A percentile compares a stretch with the other conserved stretches of the same genome.
Evolutionary conservation across 2,888 invertebrate species (phyloP).

Genomic region (Ophraella communa): DNA sequence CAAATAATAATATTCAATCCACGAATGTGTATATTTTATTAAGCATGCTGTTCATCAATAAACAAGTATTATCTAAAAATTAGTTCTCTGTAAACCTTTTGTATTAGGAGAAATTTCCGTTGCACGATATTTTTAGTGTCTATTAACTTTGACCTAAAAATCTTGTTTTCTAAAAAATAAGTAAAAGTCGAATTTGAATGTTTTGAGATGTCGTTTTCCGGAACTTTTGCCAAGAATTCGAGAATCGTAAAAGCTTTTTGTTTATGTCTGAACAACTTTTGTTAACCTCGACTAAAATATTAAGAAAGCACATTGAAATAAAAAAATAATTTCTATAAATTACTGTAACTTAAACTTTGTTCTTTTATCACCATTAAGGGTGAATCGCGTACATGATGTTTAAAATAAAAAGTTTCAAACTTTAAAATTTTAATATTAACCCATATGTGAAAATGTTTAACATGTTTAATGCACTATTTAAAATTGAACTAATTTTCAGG

Average conservation of each 20-base stretch:
- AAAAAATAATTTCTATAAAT: too few relatives aligned
- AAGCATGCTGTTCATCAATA: background rate
- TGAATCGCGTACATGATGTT: too few relatives aligned
- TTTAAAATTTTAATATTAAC: background rate
- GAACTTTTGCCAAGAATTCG: background rate
- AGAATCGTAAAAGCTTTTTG: background rate
- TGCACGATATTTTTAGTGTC: background rate
- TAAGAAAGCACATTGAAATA: background rate
- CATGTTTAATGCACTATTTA: constrained; percentile 3
- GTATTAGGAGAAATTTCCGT: too few relatives aligned
- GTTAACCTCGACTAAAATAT: background rate
- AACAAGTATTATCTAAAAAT: too few relatives aligned
- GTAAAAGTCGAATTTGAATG: background rate
- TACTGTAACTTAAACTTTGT: too few relatives aligned
- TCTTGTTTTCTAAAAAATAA: background rate
- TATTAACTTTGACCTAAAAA: background rate
- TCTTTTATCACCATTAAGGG: too few relatives aligned
- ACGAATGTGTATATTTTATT: background rate
- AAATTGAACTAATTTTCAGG: constrained; percentile 15
- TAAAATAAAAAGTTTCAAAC: too few relatives aligned
- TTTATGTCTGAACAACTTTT: too few relatives aligned
- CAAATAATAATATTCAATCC: too few relatives aligned
- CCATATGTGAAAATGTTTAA: background rate
- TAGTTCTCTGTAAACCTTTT: too few relatives aligned
- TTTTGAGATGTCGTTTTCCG: background rate